These are phyloP conservation scores for Marasmarcha lunaedactyla DNA, from an alignment of 2,888 invertebrate species.

Conservation along the genomic window DNA sequence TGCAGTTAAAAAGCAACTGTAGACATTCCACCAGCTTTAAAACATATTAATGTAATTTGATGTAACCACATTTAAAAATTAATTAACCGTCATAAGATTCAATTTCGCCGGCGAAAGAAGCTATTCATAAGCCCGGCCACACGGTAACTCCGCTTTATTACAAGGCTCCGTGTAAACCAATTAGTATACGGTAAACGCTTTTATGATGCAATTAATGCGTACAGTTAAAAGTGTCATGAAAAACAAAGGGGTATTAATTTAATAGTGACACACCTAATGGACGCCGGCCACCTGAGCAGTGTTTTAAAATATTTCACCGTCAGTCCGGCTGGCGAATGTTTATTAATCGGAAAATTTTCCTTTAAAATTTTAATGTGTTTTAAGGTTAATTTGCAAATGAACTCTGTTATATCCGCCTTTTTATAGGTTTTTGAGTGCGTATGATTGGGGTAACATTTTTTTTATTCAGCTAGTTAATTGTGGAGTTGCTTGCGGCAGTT, in stretches of 20 bases:
- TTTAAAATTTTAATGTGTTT: too few species aligned
- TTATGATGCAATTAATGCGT: slow-evolving; percentile 44
- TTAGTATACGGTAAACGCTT: slow-evolving; percentile 20
- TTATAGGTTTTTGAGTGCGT: background rate
- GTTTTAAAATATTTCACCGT: slow-evolving; percentile 3
- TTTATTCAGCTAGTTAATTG: too few species aligned
- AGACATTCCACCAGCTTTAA: too few species aligned
- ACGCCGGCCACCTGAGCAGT: slow-evolving; percentile 32
- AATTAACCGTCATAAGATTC: too few species aligned
- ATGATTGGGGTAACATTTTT: too few species aligned
- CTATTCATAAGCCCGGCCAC: background rate
- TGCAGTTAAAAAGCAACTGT: too few species aligned
- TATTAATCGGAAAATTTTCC: background rate
- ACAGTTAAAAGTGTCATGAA: slow-evolving; percentile 35
- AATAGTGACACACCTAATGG: slow-evolving; percentile 46
- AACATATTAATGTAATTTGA: too few species aligned
- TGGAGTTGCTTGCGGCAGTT: too few species aligned
- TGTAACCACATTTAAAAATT: too few species aligned
- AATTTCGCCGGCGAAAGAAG: too few species aligned
- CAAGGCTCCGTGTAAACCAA: slow-evolving; percentile 4
- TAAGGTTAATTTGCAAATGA: too few species aligned
- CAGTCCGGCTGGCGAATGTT: background rate
- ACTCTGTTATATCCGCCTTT: background rate
- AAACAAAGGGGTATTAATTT: slow-evolving; percentile 51
- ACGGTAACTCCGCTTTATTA: slow-evolving; percentile 3